Evolutionary conservation across 2,797 vertebrate species (phyloP).

Genomic region (Cuculus canorus): DNA sequence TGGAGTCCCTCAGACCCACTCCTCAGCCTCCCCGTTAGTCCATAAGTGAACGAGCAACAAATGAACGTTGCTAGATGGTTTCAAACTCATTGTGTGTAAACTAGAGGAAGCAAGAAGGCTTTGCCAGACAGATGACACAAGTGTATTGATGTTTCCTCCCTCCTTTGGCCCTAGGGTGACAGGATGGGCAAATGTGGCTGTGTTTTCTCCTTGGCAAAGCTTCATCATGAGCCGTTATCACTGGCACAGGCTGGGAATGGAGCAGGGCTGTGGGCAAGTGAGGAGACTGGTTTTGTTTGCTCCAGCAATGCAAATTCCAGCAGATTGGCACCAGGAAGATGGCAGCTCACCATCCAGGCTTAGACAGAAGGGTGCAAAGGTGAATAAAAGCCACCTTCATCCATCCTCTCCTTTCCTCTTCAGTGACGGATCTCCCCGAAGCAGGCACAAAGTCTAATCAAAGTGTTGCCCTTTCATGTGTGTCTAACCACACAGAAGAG

Average conservation of each 20-base stretch:
- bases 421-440: not conserved
- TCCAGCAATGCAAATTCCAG: not conserved
- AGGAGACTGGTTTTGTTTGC: not conserved
- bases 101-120: not conserved
- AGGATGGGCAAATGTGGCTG: not conserved
- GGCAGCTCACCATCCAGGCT: not conserved
- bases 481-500: not conserved
- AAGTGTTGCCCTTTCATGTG: not conserved
- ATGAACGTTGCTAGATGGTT: not conserved
- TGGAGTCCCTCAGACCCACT: not conserved
- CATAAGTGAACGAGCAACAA: not conserved
- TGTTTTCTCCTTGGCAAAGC: not conserved
- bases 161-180: not conserved
- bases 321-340: not conserved
- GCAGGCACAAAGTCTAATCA: not conserved
- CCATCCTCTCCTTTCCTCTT: not conserved
- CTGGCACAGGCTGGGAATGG: not conserved
- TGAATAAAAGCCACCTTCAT: not conserved
- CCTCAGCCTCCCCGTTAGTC: fast-evolving
- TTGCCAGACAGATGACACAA: not conserved
- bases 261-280: not conserved
- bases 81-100: not conserved
- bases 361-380: not conserved
- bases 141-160: not conserved
- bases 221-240: fast-evolving